phyloP scores from a whole-genome alignment of 2,888 invertebrate genomes.

The Rhagium mordax region DNA sequence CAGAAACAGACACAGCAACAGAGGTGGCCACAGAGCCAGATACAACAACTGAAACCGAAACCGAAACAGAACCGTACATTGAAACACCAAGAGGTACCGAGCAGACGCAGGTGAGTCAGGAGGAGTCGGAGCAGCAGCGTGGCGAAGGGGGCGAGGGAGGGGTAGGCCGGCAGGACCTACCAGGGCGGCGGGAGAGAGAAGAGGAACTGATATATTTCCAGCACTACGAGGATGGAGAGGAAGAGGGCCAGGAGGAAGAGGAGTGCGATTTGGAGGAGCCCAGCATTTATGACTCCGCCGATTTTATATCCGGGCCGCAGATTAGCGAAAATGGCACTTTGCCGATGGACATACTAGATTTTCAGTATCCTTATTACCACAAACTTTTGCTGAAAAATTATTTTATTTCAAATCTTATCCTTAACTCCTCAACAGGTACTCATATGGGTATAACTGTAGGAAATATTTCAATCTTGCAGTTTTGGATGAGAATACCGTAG shows the following conservation, averaged over 20 bases:
- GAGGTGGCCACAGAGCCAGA: background rate
- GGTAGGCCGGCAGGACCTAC: background rate
- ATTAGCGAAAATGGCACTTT: conserved; percentile 73
- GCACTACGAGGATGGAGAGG: conserved; percentile 8
- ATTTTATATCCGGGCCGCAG: conserved; percentile 75
- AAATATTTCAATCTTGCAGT: conserved; percentile 86
- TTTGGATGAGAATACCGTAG: conserved; percentile 81
- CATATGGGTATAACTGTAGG: conserved; percentile 89
- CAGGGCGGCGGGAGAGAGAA: background rate
- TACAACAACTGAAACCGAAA: background rate
- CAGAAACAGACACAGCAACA: background rate
- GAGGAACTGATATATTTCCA: too few relatives aligned
- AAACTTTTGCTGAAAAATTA: too few relatives aligned
- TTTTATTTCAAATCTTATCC: conserved; percentile 42
- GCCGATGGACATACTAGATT: conserved; percentile 75
- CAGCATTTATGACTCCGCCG: conserved; percentile 66
- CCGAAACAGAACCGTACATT: conserved; percentile 2
- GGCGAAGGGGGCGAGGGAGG: conserved; percentile 12
- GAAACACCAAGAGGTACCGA: background rate
- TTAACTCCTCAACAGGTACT: conserved; percentile 75
- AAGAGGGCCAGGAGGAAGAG: conserved; percentile 33
- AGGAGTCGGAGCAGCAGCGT: background rate
- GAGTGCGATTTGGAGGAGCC: conserved; percentile 39
- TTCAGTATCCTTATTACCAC: conserved; percentile 82
- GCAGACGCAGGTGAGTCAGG: background rate